Evolutionary conservation across 2,888 invertebrate species (phyloP).

Genomic region (Deilephila elpenor): DNA sequence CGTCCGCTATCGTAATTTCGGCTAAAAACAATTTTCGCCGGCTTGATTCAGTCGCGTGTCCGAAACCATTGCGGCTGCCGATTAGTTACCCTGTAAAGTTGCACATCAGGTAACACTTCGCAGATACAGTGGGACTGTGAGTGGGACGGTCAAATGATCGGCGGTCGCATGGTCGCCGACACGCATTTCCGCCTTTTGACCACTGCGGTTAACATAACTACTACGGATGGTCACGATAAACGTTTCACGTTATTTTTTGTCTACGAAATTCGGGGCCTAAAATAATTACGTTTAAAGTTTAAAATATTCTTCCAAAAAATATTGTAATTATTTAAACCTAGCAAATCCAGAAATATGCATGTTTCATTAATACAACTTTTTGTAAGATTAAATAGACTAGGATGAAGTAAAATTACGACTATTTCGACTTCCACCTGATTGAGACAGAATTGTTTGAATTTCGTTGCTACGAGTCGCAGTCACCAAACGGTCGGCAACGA

Average conservation of each 20-base stretch:
- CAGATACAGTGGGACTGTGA: neutral
- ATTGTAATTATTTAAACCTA: no score
- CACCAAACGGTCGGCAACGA: no score
- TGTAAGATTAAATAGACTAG: no score
- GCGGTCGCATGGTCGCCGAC: neutral
- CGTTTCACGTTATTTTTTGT: neutral
- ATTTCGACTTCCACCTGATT: no score
- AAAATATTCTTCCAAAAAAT: no score
- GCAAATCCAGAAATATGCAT: no score
- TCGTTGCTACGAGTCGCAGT: no score
- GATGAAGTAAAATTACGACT: no score
- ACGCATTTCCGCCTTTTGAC: constrained; percentile 25
- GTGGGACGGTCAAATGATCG: neutral
- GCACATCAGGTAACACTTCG: neutral
- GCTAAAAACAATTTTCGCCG: neutral
- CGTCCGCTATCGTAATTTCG: neutral
- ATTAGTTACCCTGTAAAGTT: neutral
- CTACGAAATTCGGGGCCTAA: neutral
- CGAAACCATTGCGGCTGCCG: neutral
- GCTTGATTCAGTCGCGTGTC: neutral
- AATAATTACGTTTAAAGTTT: neutral
- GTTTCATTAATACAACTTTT: no score
- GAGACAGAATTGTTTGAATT: no score
- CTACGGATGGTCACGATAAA: neutral
- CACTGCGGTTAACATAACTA: constrained; percentile 3